Conservation (phyloP, 2,797 vertebrate species). For the Adelosebastes latens region DNA sequence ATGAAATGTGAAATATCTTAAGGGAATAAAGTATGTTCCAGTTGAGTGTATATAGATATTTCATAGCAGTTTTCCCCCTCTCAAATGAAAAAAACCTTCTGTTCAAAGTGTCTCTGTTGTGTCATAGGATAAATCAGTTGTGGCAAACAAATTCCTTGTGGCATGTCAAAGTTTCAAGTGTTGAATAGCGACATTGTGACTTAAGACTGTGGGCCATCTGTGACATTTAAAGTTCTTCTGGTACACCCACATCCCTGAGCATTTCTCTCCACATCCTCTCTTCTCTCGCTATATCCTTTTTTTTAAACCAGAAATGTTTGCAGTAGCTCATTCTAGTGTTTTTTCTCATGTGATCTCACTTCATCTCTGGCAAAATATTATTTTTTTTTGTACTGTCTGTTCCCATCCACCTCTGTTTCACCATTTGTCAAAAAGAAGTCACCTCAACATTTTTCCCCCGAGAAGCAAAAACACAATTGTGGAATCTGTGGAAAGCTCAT, state of each 20-base stretch:
- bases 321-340: neutral
- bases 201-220: constrained; percentile 10
- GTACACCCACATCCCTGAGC: constrained; percentile 4
- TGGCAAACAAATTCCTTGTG: neutral
- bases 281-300: neutral
- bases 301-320: neutral
- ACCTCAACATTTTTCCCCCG: neutral
- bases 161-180: neutral
- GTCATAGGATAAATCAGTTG: neutral
- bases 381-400: neutral
- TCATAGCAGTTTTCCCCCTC: too few species aligned
- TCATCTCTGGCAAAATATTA: neutral
- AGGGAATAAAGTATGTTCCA: neutral
- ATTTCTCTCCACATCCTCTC: constrained; percentile 8
- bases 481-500: neutral
- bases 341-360: neutral
- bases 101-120: neutral
- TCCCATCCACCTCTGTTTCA: neutral
- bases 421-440: neutral
- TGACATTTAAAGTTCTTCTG: constrained; percentile 25
- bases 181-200: constrained; percentile 21
- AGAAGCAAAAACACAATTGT: neutral
- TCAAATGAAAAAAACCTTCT: neutral
- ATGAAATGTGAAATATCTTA: neutral
- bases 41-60: neutral